phyloP scores from a whole-genome alignment of 1,140 invertebrate genomes.

The Dysdera silvatica region DNA sequence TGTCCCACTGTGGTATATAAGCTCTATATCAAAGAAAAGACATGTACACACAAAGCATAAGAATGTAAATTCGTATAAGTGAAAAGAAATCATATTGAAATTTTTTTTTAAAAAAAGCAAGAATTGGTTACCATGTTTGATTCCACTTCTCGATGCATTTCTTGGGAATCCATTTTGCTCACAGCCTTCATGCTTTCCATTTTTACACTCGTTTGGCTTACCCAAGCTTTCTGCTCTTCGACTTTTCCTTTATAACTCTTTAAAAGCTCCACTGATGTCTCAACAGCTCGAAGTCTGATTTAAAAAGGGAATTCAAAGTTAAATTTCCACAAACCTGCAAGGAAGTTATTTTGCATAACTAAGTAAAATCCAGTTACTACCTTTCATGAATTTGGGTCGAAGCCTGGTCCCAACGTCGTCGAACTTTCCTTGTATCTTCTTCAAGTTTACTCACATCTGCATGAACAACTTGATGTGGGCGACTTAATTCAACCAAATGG shows the following conservation, averaged over 20 bases:
- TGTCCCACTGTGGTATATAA: conserved; percentile 83
- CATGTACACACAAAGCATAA: not conserved
- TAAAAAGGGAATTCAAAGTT: not conserved
- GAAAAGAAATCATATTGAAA: not conserved
- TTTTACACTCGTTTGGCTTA: conserved; percentile 25
- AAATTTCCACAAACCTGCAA: too few relatives aligned
- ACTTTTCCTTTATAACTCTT: conserved; percentile 23
- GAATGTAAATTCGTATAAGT: conserved; percentile 9
- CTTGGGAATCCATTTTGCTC: conserved; percentile 11
- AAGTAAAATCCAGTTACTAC: conserved; percentile 43
- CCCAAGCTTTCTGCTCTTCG: conserved; percentile 22
- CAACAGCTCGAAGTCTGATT: conserved; percentile 15
- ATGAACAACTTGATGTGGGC: conserved; percentile 58
- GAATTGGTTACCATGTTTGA: conserved; percentile 8
- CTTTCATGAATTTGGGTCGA: conserved; percentile 83
- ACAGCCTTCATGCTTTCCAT: conserved; percentile 23
- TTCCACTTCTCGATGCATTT: conserved; percentile 19
- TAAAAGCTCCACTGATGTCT: conserved; percentile 14
- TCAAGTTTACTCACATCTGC: conserved; percentile 87
- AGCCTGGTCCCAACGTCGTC: conserved; percentile 80
- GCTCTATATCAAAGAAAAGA: conserved; percentile 56
- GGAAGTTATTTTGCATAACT: too few relatives aligned
- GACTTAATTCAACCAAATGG: conserved; percentile 73
- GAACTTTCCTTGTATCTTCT: conserved; percentile 79
- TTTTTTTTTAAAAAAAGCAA: not conserved